A percentile compares a stretch with the other conserved stretches of the same genome.
These are phyloP conservation scores for Parthenolecanium corni DNA, from an alignment of 2,888 invertebrate genomes.

Conservation along the genomic window DNA sequence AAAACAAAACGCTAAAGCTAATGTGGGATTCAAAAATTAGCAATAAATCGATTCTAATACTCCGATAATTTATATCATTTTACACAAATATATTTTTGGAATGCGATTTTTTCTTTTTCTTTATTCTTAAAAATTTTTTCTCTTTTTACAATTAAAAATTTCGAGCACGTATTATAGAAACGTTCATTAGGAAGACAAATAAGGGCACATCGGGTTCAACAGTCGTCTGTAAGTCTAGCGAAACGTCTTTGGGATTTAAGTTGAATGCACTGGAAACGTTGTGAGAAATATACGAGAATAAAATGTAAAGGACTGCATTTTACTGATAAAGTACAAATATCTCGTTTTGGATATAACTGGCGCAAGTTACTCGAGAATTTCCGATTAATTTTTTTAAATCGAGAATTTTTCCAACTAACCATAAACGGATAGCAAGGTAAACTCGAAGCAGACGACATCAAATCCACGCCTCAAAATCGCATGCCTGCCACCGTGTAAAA, in stretches of 20 bases:
- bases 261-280: constrained; percentile 8
- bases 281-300: constrained; percentile 15
- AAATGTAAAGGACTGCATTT: constrained; percentile 12
- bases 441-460: constrained; percentile 1
- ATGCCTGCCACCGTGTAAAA: too few species aligned
- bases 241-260: constrained; percentile 8
- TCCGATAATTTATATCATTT: too few species aligned
- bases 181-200: constrained; percentile 25
- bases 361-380: constrained; percentile 23
- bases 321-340: constrained; percentile 22
- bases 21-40: too few species aligned
- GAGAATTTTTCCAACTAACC: constrained; percentile 15
- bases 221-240: constrained; percentile 24
- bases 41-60: not conserved
- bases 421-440: constrained; percentile 15
- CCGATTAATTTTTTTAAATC: constrained; percentile 7
- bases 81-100: constrained; percentile 18
- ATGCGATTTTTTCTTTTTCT: constrained; percentile 1
- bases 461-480: not conserved
- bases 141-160: not conserved
- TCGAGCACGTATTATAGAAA: constrained; percentile 10
- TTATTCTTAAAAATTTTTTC: not conserved
- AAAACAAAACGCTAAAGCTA: too few species aligned
- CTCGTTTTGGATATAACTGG: constrained; percentile 25
- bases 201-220: constrained; percentile 22